phyloP scores from a whole-genome alignment of 2,888 invertebrate genomes.

The Phortica magna region DNA sequence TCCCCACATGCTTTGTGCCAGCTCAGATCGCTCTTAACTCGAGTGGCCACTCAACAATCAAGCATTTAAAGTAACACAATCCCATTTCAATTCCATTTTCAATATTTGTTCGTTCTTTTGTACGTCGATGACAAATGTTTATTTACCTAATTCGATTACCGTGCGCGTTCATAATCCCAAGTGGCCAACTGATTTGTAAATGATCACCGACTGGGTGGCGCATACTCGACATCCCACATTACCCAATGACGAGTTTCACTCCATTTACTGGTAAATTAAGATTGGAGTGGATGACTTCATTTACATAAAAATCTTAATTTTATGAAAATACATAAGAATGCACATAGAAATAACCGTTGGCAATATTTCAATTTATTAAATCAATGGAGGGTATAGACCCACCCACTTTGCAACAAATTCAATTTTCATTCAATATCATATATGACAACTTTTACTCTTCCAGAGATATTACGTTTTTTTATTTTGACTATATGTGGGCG shows the following conservation, averaged over 20 bases:
- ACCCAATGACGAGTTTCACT: no score
- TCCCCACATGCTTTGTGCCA: background rate
- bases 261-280: no score
- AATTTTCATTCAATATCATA: no score
- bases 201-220: conserved; percentile 66
- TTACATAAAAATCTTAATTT: no score
- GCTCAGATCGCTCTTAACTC: conserved; percentile 40
- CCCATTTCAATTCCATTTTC: conserved; percentile 11
- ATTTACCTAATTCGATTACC: conserved; percentile 72
- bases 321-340: background rate
- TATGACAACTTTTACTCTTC: no score
- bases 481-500: no score
- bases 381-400: no score
- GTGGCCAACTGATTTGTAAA: conserved; percentile 61
- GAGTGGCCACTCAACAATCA: conserved; percentile 70
- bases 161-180: conserved; percentile 67
- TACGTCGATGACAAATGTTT: conserved; percentile 66
- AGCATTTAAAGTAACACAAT: conserved; percentile 57
- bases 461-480: no score
- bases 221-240: conserved; percentile 35
- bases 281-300: no score
- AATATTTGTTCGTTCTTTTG: background rate
- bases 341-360: background rate
- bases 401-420: no score
- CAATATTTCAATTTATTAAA: background rate